Evolutionary conservation across 2,113 vertebrate species (phyloP).

Genomic region (Oreochromis niloticus): DNA sequence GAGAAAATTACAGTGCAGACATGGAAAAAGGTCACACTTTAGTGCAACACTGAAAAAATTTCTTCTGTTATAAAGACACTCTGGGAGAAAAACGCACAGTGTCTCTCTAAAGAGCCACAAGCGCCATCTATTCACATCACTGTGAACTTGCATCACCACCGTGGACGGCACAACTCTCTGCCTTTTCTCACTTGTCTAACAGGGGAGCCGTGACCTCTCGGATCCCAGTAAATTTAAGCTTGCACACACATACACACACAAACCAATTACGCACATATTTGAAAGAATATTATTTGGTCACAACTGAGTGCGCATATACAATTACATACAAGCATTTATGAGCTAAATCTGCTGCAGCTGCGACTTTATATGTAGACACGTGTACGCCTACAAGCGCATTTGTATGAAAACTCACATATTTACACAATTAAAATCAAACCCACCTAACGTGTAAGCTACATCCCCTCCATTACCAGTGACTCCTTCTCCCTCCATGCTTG

Average conservation of each 20-base stretch:
- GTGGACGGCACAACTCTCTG: neutral
- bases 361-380: neutral
- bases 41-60: neutral
- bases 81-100: neutral
- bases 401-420: neutral
- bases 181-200: neutral
- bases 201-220: neutral
- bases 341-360: neutral
- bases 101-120: neutral
- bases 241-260: neutral
- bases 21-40: neutral
- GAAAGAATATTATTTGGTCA: neutral
- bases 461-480: neutral
- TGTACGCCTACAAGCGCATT: neutral
- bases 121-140: neutral
- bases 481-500: slow-evolving; percentile 34
- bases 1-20: neutral
- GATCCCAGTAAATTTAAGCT: neutral
- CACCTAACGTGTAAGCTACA: neutral
- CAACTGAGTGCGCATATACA: neutral
- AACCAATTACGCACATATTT: neutral
- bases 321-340: neutral
- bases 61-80: neutral
- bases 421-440: neutral
- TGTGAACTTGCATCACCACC: neutral